Conservation (phyloP, 2,113 vertebrate genomes). For the Pollachius pollachius region DNA sequence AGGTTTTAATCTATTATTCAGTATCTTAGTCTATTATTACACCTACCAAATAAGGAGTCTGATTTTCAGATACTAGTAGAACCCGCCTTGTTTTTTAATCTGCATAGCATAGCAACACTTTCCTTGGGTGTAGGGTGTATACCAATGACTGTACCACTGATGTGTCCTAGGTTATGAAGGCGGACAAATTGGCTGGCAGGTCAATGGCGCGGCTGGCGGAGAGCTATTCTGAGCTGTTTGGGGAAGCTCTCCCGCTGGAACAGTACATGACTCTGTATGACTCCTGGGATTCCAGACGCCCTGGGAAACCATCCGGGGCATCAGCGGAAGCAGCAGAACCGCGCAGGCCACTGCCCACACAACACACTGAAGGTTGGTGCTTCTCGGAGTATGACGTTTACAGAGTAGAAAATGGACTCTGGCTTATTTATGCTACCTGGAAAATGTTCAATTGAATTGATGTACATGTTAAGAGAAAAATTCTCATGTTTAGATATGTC, state of each 20-base stretch:
- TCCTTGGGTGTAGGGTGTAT: neutral
- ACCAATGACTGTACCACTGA: neutral
- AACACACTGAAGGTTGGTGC: too few relatives aligned
- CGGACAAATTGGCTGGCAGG: conserved; percentile 15
- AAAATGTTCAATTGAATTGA: too few relatives aligned
- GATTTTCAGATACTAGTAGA: too few relatives aligned
- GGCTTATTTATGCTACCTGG: too few relatives aligned
- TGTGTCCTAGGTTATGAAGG: conserved; percentile 52
- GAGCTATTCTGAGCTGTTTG: conserved; percentile 41
- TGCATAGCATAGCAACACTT: neutral
- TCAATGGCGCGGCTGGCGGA: conserved; percentile 55
- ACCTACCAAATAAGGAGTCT: too few relatives aligned
- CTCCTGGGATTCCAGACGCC: neutral
- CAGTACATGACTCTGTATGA: conserved; percentile 63
- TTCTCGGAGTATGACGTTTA: too few relatives aligned
- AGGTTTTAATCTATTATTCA: too few relatives aligned
- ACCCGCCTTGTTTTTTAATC: neutral
- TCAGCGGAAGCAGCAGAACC: neutral
- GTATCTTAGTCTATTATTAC: too few relatives aligned
- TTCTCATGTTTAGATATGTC: too few relatives aligned
- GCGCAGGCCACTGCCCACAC: too few relatives aligned
- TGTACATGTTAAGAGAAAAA: too few relatives aligned
- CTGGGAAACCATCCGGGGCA: neutral
- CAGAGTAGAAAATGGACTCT: too few relatives aligned
- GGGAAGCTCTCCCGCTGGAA: conserved; percentile 43